These are phyloP conservation scores for Benthosema pterotum DNA, from an alignment of 2,797 vertebrate genomes.

Conservation along the genomic window DNA sequence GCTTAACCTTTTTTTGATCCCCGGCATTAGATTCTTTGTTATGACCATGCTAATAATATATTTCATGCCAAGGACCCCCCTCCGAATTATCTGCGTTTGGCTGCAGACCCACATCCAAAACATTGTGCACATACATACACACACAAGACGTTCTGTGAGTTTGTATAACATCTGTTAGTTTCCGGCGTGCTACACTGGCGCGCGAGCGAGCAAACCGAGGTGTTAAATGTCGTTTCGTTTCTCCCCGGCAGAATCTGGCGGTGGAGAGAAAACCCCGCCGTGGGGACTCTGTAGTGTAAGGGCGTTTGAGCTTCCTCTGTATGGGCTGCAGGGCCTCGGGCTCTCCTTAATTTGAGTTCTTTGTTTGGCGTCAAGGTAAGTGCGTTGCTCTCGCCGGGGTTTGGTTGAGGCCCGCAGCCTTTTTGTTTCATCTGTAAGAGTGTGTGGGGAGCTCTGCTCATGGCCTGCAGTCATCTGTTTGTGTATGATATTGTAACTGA, in stretches of 20 bases:
- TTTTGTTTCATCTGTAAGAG: slow-evolving; percentile 70
- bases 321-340: slow-evolving; percentile 70
- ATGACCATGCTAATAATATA: no score
- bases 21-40: no score
- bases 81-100: no score
- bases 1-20: no score
- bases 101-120: no score
- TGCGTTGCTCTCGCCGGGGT: slow-evolving; percentile 71
- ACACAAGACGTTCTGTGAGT: no score
- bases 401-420: slow-evolving; percentile 73
- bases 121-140: no score
- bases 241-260: slow-evolving; percentile 48
- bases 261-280: slow-evolving; percentile 54
- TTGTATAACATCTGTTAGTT: no score
- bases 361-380: slow-evolving; percentile 73
- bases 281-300: slow-evolving; percentile 66
- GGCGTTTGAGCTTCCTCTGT: slow-evolving; percentile 71
- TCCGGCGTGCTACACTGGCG: neutral
- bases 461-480: slow-evolving; percentile 70
- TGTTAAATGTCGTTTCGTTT: slow-evolving; percentile 35
- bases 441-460: slow-evolving; percentile 63
- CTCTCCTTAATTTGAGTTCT: slow-evolving; percentile 81
- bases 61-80: no score
- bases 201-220: neutral
- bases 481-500: no score